These are phyloP conservation scores for Globodera rostochiensis DNA, from an alignment of 1,140 invertebrate species.

Conservation along the genomic window DNA sequence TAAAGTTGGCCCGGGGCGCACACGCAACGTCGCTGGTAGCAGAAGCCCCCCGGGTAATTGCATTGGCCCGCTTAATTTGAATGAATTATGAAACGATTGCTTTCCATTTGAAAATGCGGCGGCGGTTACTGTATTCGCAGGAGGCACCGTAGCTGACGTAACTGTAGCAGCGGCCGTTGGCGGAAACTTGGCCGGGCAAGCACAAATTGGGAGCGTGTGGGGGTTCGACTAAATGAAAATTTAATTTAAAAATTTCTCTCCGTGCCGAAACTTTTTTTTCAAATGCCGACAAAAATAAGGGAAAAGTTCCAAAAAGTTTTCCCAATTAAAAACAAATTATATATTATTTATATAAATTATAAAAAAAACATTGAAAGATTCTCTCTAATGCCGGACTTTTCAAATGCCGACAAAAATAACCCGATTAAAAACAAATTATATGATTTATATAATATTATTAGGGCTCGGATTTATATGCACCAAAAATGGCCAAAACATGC, in stretches of 20 bases:
- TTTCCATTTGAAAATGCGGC: background rate
- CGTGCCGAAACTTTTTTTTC: no score
- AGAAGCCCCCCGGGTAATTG: conserved; percentile 45
- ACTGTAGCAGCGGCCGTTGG: conserved; percentile 39
- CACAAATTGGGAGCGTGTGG: conserved; percentile 13
- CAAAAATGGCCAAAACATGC: no score
- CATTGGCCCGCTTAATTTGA: conserved; percentile 34
- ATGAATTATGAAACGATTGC: background rate
- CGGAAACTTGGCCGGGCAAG: conserved; percentile 30
- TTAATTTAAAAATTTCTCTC: no score
- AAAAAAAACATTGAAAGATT: background rate
- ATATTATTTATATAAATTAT: no score
- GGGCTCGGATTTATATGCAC: no score
- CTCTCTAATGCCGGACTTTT: background rate
- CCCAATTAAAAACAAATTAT: no score
- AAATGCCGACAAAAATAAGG: no score
- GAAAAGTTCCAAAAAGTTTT: no score
- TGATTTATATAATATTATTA: no score
- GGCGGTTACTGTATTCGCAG: conserved; percentile 42
- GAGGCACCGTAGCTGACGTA: conserved; percentile 35
- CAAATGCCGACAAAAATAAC: background rate
- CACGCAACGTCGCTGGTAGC: conserved; percentile 36
- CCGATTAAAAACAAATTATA: background rate
- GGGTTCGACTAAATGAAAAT: conserved; percentile 14
- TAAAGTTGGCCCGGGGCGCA: conserved; percentile 39